phyloP scores from a whole-genome alignment of 2,797 vertebrate genomes.

The Anolis apletophallus region DNA sequence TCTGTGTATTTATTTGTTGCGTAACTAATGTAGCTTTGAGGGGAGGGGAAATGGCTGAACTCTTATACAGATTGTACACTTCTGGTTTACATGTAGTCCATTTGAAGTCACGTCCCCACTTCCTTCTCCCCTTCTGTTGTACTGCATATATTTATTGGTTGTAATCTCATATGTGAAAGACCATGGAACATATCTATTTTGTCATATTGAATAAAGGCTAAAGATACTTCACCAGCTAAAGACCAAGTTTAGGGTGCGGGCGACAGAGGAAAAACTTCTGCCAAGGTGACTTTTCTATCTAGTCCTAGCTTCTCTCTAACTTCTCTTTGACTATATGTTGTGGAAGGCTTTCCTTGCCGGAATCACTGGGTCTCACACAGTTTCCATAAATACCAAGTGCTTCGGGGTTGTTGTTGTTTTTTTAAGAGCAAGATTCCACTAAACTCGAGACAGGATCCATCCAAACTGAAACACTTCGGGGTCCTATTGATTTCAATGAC shows the following conservation, averaged over 20 bases:
- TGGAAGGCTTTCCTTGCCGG: too few relatives aligned
- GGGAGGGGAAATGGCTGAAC: constrained; percentile 15
- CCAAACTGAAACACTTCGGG: background rate
- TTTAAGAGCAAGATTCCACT: background rate
- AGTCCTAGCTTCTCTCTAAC: background rate
- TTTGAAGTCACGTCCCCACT: constrained; percentile 48
- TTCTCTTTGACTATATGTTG: background rate
- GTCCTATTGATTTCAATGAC: background rate
- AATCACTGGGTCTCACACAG: background rate
- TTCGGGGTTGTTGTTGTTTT: background rate
- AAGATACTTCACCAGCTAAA: constrained; percentile 49
- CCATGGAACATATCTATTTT: constrained; percentile 79
- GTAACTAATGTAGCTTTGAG: constrained; percentile 56
- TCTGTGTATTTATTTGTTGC: constrained; percentile 74
- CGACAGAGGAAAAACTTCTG: background rate
- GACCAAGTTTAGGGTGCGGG: constrained; percentile 15
- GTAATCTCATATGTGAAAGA: constrained; percentile 62
- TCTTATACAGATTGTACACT: constrained; percentile 41
- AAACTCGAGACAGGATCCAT: background rate
- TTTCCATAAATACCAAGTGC: background rate
- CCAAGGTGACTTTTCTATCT: background rate
- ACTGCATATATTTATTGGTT: constrained; percentile 75
- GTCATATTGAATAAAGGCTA: constrained; percentile 77
- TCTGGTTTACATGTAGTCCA: constrained; percentile 61
- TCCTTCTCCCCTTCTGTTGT: constrained; percentile 43